phyloP scores from a whole-genome alignment of 2,888 invertebrate genomes.

The Alentia gelatinosa region DNA sequence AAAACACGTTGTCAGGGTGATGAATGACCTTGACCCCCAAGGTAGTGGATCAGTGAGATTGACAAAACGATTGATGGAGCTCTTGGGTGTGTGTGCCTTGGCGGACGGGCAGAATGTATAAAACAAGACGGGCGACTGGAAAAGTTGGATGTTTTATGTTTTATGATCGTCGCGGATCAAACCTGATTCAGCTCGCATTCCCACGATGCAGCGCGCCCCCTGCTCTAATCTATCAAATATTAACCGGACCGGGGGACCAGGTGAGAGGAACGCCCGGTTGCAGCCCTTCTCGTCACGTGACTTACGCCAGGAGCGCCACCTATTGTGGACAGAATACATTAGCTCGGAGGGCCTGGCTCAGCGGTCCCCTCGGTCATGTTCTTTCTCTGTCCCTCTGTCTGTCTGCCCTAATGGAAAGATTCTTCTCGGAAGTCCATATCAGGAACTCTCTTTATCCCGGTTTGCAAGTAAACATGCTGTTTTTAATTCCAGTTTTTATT shows the following conservation, averaged over 20 bases:
- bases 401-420: too few relatives aligned
- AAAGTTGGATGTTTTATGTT: constrained; percentile 40
- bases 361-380: too few relatives aligned
- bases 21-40: constrained; percentile 21
- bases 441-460: too few relatives aligned
- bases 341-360: too few relatives aligned
- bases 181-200: not conserved
- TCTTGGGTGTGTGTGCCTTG: not conserved
- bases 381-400: too few relatives aligned
- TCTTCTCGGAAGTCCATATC: too few relatives aligned
- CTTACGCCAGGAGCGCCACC: too few relatives aligned
- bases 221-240: constrained; percentile 17
- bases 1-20: constrained; percentile 35
- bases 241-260: not conserved
- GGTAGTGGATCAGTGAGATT: constrained; percentile 26
- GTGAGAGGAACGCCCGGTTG: not conserved
- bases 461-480: too few relatives aligned
- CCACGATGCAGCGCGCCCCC: not conserved
- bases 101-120: not conserved
- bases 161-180: not conserved
- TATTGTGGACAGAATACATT: too few relatives aligned
- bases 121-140: not conserved
- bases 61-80: constrained; percentile 34
- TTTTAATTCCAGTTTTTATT: too few relatives aligned
- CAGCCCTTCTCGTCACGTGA: too few relatives aligned